Percentiles rank a stretch among this genome's conserved stretches.
Evolutionary conservation across 2,888 invertebrate genomes (phyloP).

Genomic region (Embidobia sp.): DNA sequence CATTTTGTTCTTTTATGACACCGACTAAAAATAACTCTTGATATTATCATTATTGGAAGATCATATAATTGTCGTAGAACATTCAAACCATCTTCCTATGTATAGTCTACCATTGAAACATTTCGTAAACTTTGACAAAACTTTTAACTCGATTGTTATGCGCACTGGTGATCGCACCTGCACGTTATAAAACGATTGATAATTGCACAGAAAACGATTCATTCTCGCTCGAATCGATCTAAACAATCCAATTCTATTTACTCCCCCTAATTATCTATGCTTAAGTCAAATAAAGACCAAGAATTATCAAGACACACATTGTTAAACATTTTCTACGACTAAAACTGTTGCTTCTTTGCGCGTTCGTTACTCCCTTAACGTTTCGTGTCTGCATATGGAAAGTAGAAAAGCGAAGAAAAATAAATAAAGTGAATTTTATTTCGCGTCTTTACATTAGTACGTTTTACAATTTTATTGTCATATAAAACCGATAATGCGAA

Average conservation of each 20-base stretch:
- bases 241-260: not conserved
- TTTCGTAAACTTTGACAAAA: too few relatives aligned
- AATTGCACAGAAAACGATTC: too few relatives aligned
- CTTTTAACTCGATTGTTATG: too few relatives aligned
- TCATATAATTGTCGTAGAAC: too few relatives aligned
- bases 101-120: too few relatives aligned
- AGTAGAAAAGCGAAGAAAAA: constrained; percentile 29
- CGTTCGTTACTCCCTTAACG: constrained; percentile 40
- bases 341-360: constrained; percentile 53
- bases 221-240: not conserved
- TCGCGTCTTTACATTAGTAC: not conserved
- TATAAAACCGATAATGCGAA: too few relatives aligned
- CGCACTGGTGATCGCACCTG: too few relatives aligned
- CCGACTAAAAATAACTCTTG: too few relatives aligned
- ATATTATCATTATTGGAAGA: too few relatives aligned
- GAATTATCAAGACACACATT: constrained; percentile 23
- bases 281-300: constrained; percentile 2
- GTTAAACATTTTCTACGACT: constrained; percentile 22
- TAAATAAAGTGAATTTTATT: constrained; percentile 30
- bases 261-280: constrained; percentile 7
- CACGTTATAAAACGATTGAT: too few relatives aligned
- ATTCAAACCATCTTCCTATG: too few relatives aligned
- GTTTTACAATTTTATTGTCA: constrained; percentile 8
- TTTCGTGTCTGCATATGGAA: constrained; percentile 33
- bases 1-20: too few relatives aligned